These are phyloP conservation scores for Leucopternis melanops DNA, from an alignment of 2,113 vertebrate genomes.

Conservation along the genomic window DNA sequence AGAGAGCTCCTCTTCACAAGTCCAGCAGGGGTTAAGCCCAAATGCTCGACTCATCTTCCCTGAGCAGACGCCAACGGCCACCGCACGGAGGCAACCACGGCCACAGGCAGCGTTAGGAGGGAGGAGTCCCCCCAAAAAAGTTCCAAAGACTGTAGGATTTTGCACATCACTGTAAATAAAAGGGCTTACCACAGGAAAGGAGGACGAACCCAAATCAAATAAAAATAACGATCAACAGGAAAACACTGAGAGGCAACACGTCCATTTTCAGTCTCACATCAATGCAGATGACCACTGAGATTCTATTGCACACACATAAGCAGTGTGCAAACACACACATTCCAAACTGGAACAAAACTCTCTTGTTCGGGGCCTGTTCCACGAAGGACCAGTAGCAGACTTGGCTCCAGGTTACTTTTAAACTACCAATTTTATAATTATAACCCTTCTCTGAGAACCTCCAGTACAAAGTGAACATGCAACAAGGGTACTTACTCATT, in stretches of 20 bases:
- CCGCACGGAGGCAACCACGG: fast-evolving
- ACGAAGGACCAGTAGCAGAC: not conserved
- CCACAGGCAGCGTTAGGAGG: not conserved
- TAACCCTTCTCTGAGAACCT: not conserved
- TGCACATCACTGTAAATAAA: not conserved
- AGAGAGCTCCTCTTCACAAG: not conserved
- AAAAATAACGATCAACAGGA: not conserved
- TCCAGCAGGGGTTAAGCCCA: not conserved
- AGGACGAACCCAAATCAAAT: not conserved
- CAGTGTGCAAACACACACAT: not conserved
- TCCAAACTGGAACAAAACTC: not conserved
- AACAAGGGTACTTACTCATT: conserved; percentile 85
- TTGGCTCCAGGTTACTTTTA: not conserved
- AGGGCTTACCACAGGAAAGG: not conserved
- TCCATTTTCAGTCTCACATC: not conserved
- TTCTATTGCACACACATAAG: not conserved
- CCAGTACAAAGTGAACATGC: not conserved
- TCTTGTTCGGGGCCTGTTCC: not conserved
- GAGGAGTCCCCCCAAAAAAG: not conserved
- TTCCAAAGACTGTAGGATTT: not conserved
- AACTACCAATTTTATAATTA: conserved; percentile 24
- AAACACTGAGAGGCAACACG: not conserved
- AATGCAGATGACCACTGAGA: not conserved
- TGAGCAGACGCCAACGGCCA: fast-evolving
- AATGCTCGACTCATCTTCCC: not conserved